Evolutionary conservation across 2,888 invertebrate genomes (phyloP).

Genomic region (Chymomyza fuscimana): DNA sequence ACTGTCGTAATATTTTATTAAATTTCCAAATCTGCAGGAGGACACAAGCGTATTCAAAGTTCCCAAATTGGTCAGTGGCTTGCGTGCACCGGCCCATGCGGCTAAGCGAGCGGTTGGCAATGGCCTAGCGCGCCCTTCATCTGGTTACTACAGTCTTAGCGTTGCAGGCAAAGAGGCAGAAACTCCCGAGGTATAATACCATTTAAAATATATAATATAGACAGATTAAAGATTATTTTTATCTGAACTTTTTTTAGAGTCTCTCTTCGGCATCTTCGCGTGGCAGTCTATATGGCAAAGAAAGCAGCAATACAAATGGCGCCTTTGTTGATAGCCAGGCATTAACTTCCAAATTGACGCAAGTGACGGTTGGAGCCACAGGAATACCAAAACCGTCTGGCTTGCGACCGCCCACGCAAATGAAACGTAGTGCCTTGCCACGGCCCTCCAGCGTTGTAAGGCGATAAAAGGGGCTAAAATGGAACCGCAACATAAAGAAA

Average conservation of each 20-base stretch:
- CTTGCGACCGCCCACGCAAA: conserved; percentile 73
- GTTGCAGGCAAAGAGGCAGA: conserved; percentile 65
- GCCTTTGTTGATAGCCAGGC: conserved; percentile 39
- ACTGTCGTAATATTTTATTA: background rate
- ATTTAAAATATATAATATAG: no score
- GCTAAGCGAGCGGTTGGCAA: conserved; percentile 66
- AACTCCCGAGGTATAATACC: conserved; percentile 51
- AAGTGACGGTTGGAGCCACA: conserved; percentile 69
- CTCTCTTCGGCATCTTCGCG: conserved; percentile 78
- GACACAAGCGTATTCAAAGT: conserved; percentile 75
- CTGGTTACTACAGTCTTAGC: conserved; percentile 77
- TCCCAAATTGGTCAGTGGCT: conserved; percentile 72
- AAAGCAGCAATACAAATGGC: conserved; percentile 32
- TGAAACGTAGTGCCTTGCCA: conserved; percentile 78
- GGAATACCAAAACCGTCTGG: conserved; percentile 78
- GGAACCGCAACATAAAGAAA: background rate
- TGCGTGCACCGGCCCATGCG: conserved; percentile 65
- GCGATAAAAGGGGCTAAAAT: conserved; percentile 58
- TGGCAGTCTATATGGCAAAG: conserved; percentile 70
- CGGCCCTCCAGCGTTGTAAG: conserved; percentile 74
- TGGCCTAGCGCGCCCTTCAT: conserved; percentile 77
- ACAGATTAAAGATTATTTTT: no score
- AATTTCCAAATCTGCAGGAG: conserved; percentile 13
- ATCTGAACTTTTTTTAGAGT: conserved; percentile 60
- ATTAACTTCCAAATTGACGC: conserved; percentile 58